Evolutionary conservation across 2,797 vertebrate genomes (phyloP).

Genomic region (Strix occidentalis): DNA sequence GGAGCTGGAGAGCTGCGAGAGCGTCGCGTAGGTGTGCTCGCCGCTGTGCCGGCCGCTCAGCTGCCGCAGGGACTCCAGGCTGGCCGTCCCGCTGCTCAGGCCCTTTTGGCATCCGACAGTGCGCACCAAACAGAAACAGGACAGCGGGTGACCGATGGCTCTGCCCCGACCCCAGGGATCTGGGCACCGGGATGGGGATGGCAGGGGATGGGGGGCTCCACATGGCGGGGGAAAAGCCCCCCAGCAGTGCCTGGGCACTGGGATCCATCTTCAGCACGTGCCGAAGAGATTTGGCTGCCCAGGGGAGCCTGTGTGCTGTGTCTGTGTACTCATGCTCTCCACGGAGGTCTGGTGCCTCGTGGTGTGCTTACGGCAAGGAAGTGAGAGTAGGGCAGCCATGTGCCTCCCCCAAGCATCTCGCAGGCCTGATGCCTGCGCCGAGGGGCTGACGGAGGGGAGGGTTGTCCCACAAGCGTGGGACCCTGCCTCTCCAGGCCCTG

Average conservation of each 20-base stretch:
- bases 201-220: accelerated
- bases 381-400: neutral
- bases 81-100: conserved; percentile 73
- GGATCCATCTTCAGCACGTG: neutral
- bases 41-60: conserved; percentile 66
- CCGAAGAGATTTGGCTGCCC: neutral
- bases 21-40: conserved; percentile 71
- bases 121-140: conserved; percentile 68
- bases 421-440: neutral
- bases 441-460: neutral
- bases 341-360: neutral
- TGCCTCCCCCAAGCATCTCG: neutral
- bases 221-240: accelerated
- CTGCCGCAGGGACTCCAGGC: conserved; percentile 77
- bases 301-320: neutral
- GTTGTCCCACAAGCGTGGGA: accelerated
- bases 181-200: neutral
- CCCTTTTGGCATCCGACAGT: conserved; percentile 67
- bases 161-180: neutral
- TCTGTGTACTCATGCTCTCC: accelerated
- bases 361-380: neutral
- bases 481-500: neutral
- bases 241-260: neutral
- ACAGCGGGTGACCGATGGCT: conserved; percentile 22
- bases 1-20: conserved; percentile 77